Evolutionary conservation across 2,113 vertebrate genomes (phyloP).

Genomic region (Hyperopisus bebe): DNA sequence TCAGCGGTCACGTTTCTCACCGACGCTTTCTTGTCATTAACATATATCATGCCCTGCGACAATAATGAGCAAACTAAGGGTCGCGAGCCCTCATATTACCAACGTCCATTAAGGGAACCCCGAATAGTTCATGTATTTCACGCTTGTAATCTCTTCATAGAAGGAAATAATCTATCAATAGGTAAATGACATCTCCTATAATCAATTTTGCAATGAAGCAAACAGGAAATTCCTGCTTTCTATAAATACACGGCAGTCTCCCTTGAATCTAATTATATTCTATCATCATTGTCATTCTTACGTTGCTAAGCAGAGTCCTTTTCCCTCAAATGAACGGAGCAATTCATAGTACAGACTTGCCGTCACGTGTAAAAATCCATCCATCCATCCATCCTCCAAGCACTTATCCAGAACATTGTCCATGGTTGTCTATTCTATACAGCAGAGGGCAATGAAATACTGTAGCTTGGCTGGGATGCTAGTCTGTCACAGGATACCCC

Average conservation of each 20-base stretch:
- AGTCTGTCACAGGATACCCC: neutral
- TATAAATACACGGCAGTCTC: neutral
- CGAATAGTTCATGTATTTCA: neutral
- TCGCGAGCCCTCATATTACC: neutral
- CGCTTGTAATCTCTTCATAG: neutral
- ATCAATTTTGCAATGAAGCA: neutral
- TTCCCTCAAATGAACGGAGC: neutral
- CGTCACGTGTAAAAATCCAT: neutral
- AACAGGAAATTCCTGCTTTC: neutral
- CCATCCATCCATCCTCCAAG: neutral
- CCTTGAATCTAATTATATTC: neutral
- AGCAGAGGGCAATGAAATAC: neutral
- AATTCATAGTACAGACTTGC: neutral
- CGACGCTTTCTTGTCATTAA: neutral
- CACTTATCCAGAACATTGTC: neutral
- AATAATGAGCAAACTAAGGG: neutral
- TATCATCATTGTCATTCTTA: neutral
- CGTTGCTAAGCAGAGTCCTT: neutral
- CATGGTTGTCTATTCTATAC: neutral
- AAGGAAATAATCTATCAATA: neutral
- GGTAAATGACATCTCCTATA: neutral
- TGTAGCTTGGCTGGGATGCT: neutral
- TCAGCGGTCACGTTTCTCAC: neutral
- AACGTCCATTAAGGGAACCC: neutral
- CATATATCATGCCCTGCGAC: neutral